Conservation (phyloP, 1,140 invertebrate genomes). For the Cydia strobilella region DNA sequence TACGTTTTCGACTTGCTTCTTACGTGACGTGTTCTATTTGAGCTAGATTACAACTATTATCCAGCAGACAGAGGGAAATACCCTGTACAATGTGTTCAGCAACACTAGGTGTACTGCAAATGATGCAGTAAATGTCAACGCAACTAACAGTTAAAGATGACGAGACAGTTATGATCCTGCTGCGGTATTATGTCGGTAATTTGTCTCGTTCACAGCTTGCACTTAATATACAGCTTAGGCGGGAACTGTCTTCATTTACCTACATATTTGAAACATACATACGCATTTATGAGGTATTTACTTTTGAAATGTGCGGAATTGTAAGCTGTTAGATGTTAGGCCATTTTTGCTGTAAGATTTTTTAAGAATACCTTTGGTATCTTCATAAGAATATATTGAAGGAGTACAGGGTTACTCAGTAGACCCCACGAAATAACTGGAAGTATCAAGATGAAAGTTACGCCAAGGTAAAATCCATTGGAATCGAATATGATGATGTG, state of each 20-base stretch:
- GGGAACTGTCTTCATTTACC: background rate
- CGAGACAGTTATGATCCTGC: conserved; percentile 12
- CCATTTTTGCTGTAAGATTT: no score
- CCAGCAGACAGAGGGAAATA: background rate
- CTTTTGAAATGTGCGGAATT: no score
- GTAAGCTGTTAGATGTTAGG: no score
- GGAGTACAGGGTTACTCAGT: no score
- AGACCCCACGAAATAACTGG: no score
- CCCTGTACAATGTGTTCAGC: background rate
- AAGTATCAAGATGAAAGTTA: no score
- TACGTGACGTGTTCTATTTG: background rate
- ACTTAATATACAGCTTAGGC: conserved; percentile 1
- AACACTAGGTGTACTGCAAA: conserved; percentile 13
- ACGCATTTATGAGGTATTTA: no score
- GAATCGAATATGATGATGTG: no score
- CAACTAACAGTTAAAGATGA: conserved; percentile 18
- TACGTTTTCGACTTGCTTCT: background rate
- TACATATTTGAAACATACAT: no score
- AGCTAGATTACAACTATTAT: background rate
- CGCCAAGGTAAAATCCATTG: no score
- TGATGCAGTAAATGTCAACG: conserved; percentile 18
- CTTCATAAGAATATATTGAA: no score
- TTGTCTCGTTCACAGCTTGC: conserved; percentile 5
- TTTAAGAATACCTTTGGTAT: no score
- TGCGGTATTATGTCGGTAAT: background rate